Conservation (phyloP, 2,797 vertebrate genomes). For the Microctenopoma steveboyesi region DNA sequence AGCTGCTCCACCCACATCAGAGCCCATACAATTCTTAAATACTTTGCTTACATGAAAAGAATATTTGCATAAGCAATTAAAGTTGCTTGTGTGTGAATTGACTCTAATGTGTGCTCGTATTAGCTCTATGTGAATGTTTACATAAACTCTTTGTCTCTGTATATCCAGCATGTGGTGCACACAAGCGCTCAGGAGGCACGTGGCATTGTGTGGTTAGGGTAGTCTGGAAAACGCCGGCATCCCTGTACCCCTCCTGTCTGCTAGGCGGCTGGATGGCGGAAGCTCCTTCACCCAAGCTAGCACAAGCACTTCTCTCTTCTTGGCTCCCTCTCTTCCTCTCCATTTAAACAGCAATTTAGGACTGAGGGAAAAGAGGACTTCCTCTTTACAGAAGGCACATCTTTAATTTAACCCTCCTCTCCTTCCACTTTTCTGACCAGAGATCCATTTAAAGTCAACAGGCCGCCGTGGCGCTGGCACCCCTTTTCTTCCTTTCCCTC, state of each 20-base stretch:
- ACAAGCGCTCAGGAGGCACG: constrained; percentile 39
- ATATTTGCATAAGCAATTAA: constrained; percentile 64
- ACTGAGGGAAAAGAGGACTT: constrained; percentile 81
- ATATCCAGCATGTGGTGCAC: constrained; percentile 26
- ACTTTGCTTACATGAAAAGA: constrained; percentile 59
- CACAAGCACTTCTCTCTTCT: constrained; percentile 57
- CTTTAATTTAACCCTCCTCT: constrained; percentile 86
- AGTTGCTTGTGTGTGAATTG: constrained; percentile 31
- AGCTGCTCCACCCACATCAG: constrained; percentile 67
- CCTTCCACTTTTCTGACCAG: constrained; percentile 85
- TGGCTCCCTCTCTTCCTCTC: constrained; percentile 61
- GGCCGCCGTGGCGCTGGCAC: constrained; percentile 74
- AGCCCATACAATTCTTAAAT: constrained; percentile 63
- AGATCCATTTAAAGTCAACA: constrained; percentile 80
- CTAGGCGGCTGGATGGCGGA: constrained; percentile 72
- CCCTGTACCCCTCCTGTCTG: constrained; percentile 73
- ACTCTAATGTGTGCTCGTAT: constrained; percentile 34
- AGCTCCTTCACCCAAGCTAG: constrained; percentile 71
- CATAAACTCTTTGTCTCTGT: constrained; percentile 16
- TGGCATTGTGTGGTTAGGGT: constrained; percentile 71
- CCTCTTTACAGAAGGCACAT: constrained; percentile 81
- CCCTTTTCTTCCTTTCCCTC: constrained; percentile 67
- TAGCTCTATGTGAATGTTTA: constrained; percentile 21
- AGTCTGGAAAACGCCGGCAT: constrained; percentile 63
- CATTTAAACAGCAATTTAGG: constrained; percentile 75